Conservation (phyloP, 2,888 invertebrate species). For the Coenonympha arcania region DNA sequence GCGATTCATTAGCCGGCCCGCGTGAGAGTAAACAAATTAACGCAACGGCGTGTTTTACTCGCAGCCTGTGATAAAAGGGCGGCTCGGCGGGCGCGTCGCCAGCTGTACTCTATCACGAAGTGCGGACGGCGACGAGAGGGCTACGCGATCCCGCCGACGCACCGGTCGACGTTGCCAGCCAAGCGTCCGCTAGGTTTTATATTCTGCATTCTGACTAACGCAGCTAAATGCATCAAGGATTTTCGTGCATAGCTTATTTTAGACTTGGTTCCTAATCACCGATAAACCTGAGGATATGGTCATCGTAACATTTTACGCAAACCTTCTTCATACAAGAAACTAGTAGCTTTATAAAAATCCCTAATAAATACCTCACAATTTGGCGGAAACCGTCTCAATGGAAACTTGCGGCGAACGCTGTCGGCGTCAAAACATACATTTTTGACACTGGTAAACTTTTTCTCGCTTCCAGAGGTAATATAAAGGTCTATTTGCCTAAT, state of each 20-base stretch:
- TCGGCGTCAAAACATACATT: no score
- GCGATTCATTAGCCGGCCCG: conserved; percentile 71
- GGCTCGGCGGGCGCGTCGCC: conserved; percentile 57
- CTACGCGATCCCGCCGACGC: conserved; percentile 23
- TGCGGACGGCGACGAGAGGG: conserved; percentile 37
- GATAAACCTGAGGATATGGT: no score
- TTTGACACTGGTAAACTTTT: no score
- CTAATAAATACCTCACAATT: no score
- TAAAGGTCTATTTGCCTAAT: no score
- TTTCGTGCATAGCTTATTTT: neutral
- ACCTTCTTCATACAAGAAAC: no score
- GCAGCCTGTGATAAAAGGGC: conserved; percentile 69
- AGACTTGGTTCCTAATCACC: no score
- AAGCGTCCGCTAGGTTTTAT: conserved; percentile 16
- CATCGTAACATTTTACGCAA: no score
- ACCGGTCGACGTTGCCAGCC: conserved; percentile 22
- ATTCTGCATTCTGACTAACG: conserved; percentile 7
- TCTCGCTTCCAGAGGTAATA: no score
- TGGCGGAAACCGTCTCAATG: no score
- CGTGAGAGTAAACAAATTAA: conserved; percentile 73
- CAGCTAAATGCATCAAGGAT: conserved; percentile 7
- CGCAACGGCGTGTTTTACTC: conserved; percentile 67
- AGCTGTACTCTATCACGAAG: conserved; percentile 67
- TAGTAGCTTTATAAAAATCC: no score
- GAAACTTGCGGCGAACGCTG: no score